Evolutionary conservation across 2,888 invertebrate genomes (phyloP), one percentile per base, ranked within the genome.

Genomic region (Platypus cylindrus): DNA sequence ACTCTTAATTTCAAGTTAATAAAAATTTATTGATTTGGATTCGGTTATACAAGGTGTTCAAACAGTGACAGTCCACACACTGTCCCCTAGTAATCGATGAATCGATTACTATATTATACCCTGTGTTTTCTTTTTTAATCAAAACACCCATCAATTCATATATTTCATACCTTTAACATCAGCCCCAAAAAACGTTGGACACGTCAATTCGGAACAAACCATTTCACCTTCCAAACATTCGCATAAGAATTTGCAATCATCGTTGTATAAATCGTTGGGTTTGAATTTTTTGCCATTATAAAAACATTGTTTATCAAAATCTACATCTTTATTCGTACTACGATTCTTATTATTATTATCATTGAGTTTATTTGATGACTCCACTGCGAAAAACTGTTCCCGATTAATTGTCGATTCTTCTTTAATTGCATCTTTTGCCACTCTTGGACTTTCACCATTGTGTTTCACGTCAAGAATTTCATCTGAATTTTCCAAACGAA

Each of bases 121-220:
- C n/a, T n/a, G n/a, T n/a, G n/a, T n/a, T n/a, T n/a, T n/a, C n/a
- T n/a, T n/a, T n/a, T n/a, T n/a, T n/a, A n/a, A n/a, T n/a, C n/a
- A n/a, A n/a, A n/a, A n/a, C n/a, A n/a, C n/a, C n/a, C n/a, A n/a
- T n/a, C n/a, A 29, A 29, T 16, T 2, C 4, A 7, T 16, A 3
- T 3, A 18, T 12, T 23, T 25, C 38, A 32, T 37, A 41, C 44
- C 40, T n/a, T 87, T 61, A 5, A 86, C 74, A 53, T 89, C 87
- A n/a, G 86, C 63, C 0, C 85, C 87, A 41, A 84, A 86, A 48
- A 79, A 80, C 0, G 81, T 78, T 44, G 90, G 77, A 49, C 90
- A 91, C 43, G 84, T 76, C 16, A 91, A 67, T 26, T 80, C 77
- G 1, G 78, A 74, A 53, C 90, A 91, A 44, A 81, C 78, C 0